Evolutionary conservation across 2,888 invertebrate genomes (phyloP).

Genomic region (Drosophila rellima): DNA sequence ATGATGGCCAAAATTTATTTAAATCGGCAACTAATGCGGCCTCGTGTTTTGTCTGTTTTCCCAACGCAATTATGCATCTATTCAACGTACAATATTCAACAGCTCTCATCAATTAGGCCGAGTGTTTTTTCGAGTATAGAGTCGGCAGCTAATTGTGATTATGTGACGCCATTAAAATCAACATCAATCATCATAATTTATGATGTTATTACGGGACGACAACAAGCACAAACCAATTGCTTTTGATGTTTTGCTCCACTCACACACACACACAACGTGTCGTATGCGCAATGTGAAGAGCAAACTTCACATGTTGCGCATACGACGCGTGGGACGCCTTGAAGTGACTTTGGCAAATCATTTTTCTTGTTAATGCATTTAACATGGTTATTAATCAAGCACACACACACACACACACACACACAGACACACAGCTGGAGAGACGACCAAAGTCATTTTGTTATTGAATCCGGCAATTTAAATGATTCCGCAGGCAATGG

Average conservation of each 20-base stretch:
- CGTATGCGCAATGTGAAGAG: constrained; percentile 30
- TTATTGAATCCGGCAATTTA: constrained; percentile 75
- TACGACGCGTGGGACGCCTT: constrained; percentile 45
- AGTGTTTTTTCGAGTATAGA: constrained; percentile 4
- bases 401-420: constrained; percentile 22
- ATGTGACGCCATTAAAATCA: constrained; percentile 64
- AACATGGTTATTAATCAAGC: constrained; percentile 74
- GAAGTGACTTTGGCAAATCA: constrained; percentile 63
- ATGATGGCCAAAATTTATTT: constrained; percentile 21
- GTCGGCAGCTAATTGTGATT: constrained; percentile 51
- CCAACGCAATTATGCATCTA: constrained; percentile 12
- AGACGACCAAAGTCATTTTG: constrained; percentile 51
- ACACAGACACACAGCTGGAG: constrained; percentile 19
- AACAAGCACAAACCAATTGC: constrained; percentile 43
- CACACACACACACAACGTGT: constrained; percentile 19
- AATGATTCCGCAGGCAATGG: constrained; percentile 65
- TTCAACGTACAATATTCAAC: constrained; percentile 6
- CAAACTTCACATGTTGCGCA: constrained; percentile 61
- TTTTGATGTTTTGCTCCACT: constrained; percentile 53
- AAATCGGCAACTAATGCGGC: constrained; percentile 26
- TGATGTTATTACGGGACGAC: constrained; percentile 52
- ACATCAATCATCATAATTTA: constrained; percentile 69
- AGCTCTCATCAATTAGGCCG: constrained; percentile 8
- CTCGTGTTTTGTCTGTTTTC: neutral
- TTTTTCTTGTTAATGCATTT: constrained; percentile 70